phyloP scores from a whole-genome alignment of 2,797 vertebrate genomes.

The Manis pentadactyla region DNA sequence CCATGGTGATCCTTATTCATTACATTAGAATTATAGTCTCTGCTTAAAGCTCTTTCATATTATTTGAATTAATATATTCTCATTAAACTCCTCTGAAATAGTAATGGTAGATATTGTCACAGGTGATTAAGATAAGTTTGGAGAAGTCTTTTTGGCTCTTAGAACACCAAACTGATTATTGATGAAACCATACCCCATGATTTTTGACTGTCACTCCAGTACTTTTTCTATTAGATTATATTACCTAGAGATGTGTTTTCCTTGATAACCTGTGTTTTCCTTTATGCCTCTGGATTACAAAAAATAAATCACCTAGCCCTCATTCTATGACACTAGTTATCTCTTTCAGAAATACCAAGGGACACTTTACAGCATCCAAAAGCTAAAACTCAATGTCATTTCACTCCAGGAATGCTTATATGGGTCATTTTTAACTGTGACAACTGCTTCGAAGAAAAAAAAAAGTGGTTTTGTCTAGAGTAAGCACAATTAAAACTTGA shows the following conservation, averaged over 20 bases:
- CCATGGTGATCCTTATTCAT: background rate
- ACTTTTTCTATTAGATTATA: background rate
- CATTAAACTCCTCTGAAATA: background rate
- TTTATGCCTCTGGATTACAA: background rate
- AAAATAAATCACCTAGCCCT: background rate
- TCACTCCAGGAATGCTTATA: background rate
- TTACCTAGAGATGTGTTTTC: background rate
- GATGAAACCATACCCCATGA: background rate
- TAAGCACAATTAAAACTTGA: background rate
- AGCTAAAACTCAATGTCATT: background rate
- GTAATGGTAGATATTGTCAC: background rate
- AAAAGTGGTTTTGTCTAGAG: background rate
- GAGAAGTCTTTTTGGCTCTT: background rate
- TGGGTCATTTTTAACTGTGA: background rate
- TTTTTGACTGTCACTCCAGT: background rate
- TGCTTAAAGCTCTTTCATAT: background rate
- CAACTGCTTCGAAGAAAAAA: background rate
- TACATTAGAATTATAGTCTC: background rate
- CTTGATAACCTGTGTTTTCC: background rate
- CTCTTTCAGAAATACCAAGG: background rate
- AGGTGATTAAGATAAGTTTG: background rate
- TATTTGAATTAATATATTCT: background rate
- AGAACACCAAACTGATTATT: background rate
- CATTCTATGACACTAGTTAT: background rate
- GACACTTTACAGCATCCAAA: background rate